Evolutionary conservation across 2,888 invertebrate species (phyloP), one percentile per base, ranked within the genome.

Genomic region (Dusona sp.): DNA sequence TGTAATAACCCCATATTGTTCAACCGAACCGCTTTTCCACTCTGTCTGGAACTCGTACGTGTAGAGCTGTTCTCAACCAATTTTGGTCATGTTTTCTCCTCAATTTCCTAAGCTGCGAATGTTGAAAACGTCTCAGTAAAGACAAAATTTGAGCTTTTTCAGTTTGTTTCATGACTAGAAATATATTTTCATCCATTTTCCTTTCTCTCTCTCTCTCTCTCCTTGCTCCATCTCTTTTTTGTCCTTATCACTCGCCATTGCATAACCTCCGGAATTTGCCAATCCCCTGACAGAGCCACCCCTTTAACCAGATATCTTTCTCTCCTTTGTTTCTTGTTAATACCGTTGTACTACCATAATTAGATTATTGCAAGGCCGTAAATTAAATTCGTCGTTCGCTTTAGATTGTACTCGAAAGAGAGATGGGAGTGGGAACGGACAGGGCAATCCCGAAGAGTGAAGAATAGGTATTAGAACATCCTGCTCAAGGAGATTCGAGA

Each of bases 331-430:
- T 79, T 48, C 51, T 83, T 67, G 81, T 79, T 81, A 82, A 84
- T 87, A 72, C 67, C 65, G 51, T 80, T 80, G 81, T 85, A 87
- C 67, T 57, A 64, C 85, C 79, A 85, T 88, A 88, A 88, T 88
- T 88, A 85, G 81, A 88, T 87, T 87, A 88, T 83, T 81, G 67
- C 81, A 61, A 74, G 45, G 73, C 65, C 79, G 82, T 87, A 87
- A 87, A 88, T 88, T 87, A 81, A 81, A 87, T 88, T 87, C 70
- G 82, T 81, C 83, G 65, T 78, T 77, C 67, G 42, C 65, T 81
- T 36, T 38, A 67, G 73, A 36, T 73, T 57, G 45, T 72, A 36
- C 74, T 68, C 22, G 16, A 22, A 22, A 22, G 8, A 65, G 73
- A 51, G 45, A 57, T 33, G 36, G 16, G 19, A 45, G 48, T 29